These are phyloP conservation scores for Sarcophaga peregrina DNA, from an alignment of 1,140 invertebrate genomes.

Conservation along the genomic window DNA sequence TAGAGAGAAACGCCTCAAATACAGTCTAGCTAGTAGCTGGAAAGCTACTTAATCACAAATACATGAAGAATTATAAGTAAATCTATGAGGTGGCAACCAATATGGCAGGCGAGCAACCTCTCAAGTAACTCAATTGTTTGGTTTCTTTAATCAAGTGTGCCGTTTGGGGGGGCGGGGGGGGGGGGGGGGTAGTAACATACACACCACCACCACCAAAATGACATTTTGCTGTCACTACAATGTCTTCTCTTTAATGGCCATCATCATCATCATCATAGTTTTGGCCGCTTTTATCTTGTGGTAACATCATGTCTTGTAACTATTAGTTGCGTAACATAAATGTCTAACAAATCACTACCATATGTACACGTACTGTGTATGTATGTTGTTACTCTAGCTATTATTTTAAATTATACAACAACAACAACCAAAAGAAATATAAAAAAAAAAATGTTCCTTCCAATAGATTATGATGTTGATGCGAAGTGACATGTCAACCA, in stretches of 20 bases:
- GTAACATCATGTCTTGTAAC: conserved; percentile 39
- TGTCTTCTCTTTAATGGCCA: neutral
- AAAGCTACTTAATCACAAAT: conserved; percentile 33
- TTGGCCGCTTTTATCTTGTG: conserved; percentile 19
- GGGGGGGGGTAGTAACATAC: neutral
- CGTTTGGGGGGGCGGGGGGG: neutral
- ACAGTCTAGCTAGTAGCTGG: neutral
- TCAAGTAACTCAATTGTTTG: conserved; percentile 3
- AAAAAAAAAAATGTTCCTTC: neutral
- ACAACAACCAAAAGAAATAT: no score
- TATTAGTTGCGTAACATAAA: conserved; percentile 32
- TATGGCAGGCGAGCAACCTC: neutral
- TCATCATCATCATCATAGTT: neutral
- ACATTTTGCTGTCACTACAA: conserved; percentile 36
- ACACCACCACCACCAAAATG: neutral
- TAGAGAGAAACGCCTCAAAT: conserved; percentile 20
- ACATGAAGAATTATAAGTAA: neutral
- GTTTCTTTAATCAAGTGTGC: conserved; percentile 24
- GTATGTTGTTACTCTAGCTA: neutral
- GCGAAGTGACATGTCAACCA: neutral
- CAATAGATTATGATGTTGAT: conserved; percentile 20
- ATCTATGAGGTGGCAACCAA: neutral
- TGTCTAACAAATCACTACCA: conserved; percentile 15
- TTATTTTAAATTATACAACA: no score
- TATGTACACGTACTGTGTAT: conserved; percentile 2